Percentiles rank a stretch among this genome's conserved stretches.
These are phyloP conservation scores for Clamator glandarius DNA, from an alignment of 2,797 vertebrate genomes.

Conservation along the genomic window DNA sequence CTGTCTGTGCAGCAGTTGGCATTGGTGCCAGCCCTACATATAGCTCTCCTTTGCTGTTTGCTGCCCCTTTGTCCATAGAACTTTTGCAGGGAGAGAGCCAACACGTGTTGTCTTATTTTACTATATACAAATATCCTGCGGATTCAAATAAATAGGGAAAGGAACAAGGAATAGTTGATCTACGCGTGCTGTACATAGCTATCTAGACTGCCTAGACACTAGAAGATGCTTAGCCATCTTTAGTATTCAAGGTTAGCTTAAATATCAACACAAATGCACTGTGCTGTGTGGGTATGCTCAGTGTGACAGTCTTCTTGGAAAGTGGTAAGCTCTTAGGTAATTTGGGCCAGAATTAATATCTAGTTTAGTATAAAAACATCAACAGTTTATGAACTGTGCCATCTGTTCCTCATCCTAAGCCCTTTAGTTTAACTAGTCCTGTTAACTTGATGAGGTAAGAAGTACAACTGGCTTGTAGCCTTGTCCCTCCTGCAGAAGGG, in stretches of 20 bases:
- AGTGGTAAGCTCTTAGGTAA: conserved; percentile 15
- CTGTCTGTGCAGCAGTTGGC: background rate
- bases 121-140: background rate
- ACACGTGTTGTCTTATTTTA: background rate
- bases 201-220: background rate
- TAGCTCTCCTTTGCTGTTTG: background rate
- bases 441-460: conserved; percentile 35
- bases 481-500: conserved; percentile 5
- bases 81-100: background rate
- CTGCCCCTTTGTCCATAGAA: background rate
- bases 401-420: conserved; percentile 21
- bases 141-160: background rate
- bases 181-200: background rate
- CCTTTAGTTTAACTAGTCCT: conserved; percentile 17
- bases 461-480: background rate
- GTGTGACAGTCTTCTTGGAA: background rate
- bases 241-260: background rate
- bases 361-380: background rate
- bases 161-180: background rate
- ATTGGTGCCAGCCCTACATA: background rate
- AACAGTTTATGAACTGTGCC: conserved; percentile 5
- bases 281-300: background rate
- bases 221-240: background rate
- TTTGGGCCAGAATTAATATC: background rate
- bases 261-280: background rate